phyloP scores from a whole-genome alignment of 2,888 invertebrate genomes.

The Aleiodes alternator region DNA sequence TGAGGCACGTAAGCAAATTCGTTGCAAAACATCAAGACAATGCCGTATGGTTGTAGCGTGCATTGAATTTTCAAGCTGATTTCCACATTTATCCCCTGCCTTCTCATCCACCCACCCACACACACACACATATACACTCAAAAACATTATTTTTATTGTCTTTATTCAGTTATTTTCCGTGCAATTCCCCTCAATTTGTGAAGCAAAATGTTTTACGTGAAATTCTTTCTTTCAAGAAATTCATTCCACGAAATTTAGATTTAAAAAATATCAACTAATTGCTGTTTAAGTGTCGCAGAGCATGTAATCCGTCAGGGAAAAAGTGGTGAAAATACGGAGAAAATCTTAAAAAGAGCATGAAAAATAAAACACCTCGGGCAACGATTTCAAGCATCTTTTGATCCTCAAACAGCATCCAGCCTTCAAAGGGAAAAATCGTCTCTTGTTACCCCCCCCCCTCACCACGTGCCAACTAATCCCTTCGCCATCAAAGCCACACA shows the following conservation, averaged over 20 bases:
- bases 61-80: conserved; percentile 56
- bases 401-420: conserved; percentile 9
- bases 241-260: neutral
- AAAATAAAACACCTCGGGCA: conserved; percentile 9
- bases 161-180: conserved; percentile 14
- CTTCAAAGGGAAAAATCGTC: conserved; percentile 25
- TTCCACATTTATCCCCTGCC: conserved; percentile 26
- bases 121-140: neutral
- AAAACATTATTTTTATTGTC: neutral
- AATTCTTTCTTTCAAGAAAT: neutral
- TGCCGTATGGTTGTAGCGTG: conserved; percentile 59
- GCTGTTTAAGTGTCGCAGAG: conserved; percentile 8
- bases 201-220: too few species aligned
- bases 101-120: neutral
- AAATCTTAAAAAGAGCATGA: conserved; percentile 1
- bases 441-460: neutral
- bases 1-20: conserved; percentile 71
- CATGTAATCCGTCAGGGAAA: neutral
- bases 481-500: conserved; percentile 16
- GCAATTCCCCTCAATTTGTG: neutral
- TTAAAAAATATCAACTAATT: conserved; percentile 16
- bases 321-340: neutral
- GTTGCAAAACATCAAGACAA: conserved; percentile 64
- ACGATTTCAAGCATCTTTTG: conserved; percentile 28
- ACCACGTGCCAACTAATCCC: conserved; percentile 36